These are phyloP conservation scores for Poeciliopsis turneri DNA, from an alignment of 2,797 vertebrate species.

Conservation along the genomic window DNA sequence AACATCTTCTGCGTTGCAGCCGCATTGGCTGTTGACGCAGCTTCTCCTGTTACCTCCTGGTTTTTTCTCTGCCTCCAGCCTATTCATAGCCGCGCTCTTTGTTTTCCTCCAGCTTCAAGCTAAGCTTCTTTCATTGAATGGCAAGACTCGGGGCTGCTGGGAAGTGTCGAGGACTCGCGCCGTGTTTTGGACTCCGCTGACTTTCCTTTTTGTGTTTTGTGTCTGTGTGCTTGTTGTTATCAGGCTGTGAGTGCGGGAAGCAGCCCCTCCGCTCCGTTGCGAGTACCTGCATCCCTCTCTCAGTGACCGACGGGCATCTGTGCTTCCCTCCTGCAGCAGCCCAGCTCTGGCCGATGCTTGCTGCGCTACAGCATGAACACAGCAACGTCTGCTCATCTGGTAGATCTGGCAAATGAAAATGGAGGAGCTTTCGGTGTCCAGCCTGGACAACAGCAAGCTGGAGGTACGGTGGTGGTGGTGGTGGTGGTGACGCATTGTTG, in stretches of 20 bases:
- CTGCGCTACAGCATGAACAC: constrained; percentile 85
- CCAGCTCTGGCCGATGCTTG: constrained; percentile 66
- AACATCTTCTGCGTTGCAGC: constrained; percentile 7
- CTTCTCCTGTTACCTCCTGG: constrained; percentile 36
- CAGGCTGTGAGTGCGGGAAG: constrained; percentile 64
- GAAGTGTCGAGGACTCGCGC: neutral
- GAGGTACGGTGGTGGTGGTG: constrained; percentile 79
- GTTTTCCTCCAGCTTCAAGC: constrained; percentile 58
- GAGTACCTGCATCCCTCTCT: constrained; percentile 49
- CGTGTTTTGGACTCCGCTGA: neutral
- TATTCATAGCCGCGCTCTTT: constrained; percentile 71
- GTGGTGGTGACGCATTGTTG: neutral
- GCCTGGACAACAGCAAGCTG: constrained; percentile 98
- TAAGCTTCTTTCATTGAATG: constrained; percentile 49
- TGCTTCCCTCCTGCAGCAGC: constrained; percentile 52
- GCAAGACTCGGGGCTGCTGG: neutral
- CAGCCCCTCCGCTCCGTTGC: constrained; percentile 56
- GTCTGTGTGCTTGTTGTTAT: constrained; percentile 1
- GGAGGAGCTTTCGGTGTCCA: constrained; percentile 98
- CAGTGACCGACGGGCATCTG: constrained; percentile 6
- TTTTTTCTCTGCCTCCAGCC: constrained; percentile 35
- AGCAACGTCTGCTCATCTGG: constrained; percentile 78
- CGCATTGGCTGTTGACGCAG: constrained; percentile 1
- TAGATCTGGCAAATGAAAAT: constrained; percentile 98
- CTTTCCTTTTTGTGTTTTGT: neutral